Evolutionary conservation across 2,797 vertebrate species (phyloP).

Genomic region (Heliangelus exortis): DNA sequence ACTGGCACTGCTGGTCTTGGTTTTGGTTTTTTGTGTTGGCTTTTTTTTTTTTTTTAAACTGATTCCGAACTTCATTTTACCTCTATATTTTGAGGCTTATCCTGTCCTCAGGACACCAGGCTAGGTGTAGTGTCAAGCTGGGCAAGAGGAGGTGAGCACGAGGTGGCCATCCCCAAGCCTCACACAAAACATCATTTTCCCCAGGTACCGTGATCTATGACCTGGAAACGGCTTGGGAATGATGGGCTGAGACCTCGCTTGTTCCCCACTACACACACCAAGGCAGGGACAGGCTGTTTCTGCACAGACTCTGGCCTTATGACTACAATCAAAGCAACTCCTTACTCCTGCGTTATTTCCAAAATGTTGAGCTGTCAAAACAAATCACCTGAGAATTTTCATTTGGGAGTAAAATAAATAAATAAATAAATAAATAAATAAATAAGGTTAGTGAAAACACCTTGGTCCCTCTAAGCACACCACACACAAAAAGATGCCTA

Average conservation of each 20-base stretch:
- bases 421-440: too few species aligned
- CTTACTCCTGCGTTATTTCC: neutral
- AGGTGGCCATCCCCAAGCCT: neutral
- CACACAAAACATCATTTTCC: neutral
- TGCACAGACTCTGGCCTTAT: neutral
- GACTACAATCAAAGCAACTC: neutral
- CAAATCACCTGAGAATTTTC: neutral
- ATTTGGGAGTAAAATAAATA: neutral
- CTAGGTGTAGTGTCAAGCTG: neutral
- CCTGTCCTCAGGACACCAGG: too few species aligned
- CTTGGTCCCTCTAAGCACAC: neutral
- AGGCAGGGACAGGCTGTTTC: neutral
- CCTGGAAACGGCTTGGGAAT: neutral
- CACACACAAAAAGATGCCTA: fast-evolving
- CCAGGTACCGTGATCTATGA: fast-evolving
- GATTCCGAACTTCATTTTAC: neutral
- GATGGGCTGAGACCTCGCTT: neutral
- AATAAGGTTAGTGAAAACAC: neutral
- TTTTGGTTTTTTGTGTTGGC: neutral
- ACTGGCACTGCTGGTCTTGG: neutral
- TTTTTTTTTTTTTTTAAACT: neutral
- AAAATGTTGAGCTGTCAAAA: neutral
- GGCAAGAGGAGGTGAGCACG: fast-evolving
- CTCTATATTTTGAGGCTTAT: neutral
- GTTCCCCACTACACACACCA: fast-evolving